These are phyloP conservation scores for Noctilio leporinus DNA, from an alignment of 2,113 vertebrate genomes.

Conservation along the genomic window DNA sequence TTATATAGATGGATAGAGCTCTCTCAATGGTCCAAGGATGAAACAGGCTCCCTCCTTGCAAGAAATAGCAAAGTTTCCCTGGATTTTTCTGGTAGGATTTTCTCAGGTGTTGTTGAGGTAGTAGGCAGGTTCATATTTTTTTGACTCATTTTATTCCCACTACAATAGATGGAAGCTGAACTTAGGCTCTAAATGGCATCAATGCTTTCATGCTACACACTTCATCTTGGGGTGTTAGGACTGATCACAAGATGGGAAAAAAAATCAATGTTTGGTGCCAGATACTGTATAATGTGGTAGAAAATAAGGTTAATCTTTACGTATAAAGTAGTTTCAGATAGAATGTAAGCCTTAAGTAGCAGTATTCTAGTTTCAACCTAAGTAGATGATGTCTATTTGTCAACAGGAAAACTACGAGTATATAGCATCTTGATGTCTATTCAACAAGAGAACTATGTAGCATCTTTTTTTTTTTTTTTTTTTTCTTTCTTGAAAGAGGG, in stretches of 20 bases:
- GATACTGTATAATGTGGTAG: not conserved
- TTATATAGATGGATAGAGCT: not conserved
- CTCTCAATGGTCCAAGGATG: not conserved
- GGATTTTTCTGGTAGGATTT: not conserved
- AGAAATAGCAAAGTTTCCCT: not conserved
- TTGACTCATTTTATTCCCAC: not conserved
- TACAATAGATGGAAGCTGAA: not conserved
- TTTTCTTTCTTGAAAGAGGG: too few relatives aligned
- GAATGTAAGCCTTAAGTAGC: not conserved
- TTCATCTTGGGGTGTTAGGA: not conserved
- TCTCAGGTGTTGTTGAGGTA: not conserved
- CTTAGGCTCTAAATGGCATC: not conserved
- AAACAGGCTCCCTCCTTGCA: not conserved
- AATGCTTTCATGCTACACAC: not conserved
- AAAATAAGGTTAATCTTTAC: not conserved
- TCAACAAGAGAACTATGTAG: too few relatives aligned
- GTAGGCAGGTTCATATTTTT: not conserved
- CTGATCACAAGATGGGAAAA: not conserved
- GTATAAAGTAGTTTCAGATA: not conserved
- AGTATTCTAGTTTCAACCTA: not conserved
- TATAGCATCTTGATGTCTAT: not conserved
- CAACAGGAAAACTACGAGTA: not conserved
- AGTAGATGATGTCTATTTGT: not conserved
- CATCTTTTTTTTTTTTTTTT: too few relatives aligned
- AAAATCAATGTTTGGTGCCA: not conserved